Conservation (phyloP, 2,113 vertebrate species). For the Verasper variegatus region DNA sequence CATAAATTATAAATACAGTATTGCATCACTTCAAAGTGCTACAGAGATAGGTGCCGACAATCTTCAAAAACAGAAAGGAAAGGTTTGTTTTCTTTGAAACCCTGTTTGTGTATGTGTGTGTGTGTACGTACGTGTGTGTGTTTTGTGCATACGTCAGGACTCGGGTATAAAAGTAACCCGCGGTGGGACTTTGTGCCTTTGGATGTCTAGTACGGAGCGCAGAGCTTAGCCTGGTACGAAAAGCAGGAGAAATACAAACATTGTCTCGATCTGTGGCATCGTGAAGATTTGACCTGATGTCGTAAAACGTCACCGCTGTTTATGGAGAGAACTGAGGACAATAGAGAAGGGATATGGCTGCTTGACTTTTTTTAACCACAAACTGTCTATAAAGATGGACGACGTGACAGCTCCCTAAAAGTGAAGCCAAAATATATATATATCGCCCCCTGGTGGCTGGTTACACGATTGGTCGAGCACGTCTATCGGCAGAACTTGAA, state of each 20-base stretch:
- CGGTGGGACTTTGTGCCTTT: slow-evolving; percentile 58
- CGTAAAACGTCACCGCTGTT: background rate
- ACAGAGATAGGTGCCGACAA: slow-evolving; percentile 76
- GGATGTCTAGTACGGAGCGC: slow-evolving; percentile 54
- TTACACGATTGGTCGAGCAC: no score
- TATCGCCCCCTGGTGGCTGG: no score
- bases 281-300: slow-evolving; percentile 9
- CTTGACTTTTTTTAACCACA: no score
- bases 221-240: slow-evolving; percentile 24
- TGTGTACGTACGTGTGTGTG: background rate
- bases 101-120: slow-evolving; percentile 27
- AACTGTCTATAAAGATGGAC: slow-evolving; percentile 28
- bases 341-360: no score
- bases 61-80: slow-evolving; percentile 59
- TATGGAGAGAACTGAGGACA: slow-evolving; percentile 30
- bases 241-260: slow-evolving; percentile 37
- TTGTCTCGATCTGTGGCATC: slow-evolving; percentile 6
- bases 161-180: slow-evolving; percentile 30
- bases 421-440: no score
- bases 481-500: no score
- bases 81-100: slow-evolving; percentile 39
- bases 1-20: slow-evolving; percentile 78
- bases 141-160: slow-evolving; percentile 4
- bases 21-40: slow-evolving; percentile 87
- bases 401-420: no score